Evolutionary conservation across 1,140 invertebrate genomes (phyloP), one percentile per base, ranked within the genome.

Genomic region (Penaeus japonicus): DNA sequence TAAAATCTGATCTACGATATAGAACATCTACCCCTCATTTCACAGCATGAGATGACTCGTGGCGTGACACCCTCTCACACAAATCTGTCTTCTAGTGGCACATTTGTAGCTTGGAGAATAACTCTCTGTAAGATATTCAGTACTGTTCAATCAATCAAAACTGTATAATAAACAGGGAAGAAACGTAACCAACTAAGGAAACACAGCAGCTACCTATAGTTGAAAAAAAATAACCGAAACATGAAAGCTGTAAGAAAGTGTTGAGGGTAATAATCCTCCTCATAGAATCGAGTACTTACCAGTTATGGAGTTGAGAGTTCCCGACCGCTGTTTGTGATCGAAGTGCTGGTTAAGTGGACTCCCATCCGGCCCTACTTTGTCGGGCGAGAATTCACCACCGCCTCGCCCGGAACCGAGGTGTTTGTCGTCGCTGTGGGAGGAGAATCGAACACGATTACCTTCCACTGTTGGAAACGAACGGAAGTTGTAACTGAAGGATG

Each of bases 361-460:
- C 18, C 97, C 96, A 92, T 98, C 97, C 92, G 95, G 95, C 12
- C 97, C 97, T 0, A 96, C 97, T 93, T 97, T 97, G 77, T 97
- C 96, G 1, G 97, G 96, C 59, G 96, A 96, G 92, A 98, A 97
- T 92, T 98, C 97, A 35, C 98, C 39, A 59, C 59, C 57, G 5
- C 85, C 85, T 70, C 82, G 89, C 39, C 87, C 88, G 2, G 89
- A 89, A 30, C 89, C 87, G 15, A 86, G 55, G 24, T 85, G 84
- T 35, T 91, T 81, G 70, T 85, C 81, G 32, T 87, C 80, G 30
- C 87, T 88, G 89, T 39, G 27, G 87, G 39, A 39, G 39, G 53
- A 24, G 30, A 53, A 35, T 17, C 17, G n/a, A 30, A 53, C 10
- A 47, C 4, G 3, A 4, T 53, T 24, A 59, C 22, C n/a, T 89